Evolutionary conservation across 1,140 invertebrate genomes (phyloP).

Genomic region (Anoplolepis gracilipes): DNA sequence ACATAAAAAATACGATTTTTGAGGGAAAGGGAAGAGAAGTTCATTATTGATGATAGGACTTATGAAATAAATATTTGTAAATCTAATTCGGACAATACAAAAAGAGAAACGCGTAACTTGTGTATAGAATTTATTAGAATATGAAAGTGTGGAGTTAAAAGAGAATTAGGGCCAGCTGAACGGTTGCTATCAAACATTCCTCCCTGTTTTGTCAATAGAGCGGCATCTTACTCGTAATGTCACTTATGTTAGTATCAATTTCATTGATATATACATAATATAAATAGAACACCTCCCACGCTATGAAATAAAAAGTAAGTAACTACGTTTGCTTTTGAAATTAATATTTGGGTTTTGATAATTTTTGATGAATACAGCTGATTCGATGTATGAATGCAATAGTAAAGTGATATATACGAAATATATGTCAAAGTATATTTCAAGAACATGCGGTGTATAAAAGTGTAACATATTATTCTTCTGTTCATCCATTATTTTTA

Average conservation of each 20-base stretch:
- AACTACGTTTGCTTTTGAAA: not conserved
- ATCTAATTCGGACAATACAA: not conserved
- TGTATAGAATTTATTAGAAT: too few relatives aligned
- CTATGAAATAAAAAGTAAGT: not conserved
- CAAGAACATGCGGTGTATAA: too few relatives aligned
- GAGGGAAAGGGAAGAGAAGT: not conserved
- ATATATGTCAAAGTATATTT: not conserved
- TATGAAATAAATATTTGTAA: not conserved
- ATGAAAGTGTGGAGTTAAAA: not conserved
- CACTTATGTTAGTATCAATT: not conserved
- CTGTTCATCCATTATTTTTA: not conserved
- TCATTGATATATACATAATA: not conserved
- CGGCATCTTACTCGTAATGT: constrained; percentile 8
- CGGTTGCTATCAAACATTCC: constrained; percentile 36
- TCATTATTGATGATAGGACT: not conserved
- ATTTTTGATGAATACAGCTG: not conserved
- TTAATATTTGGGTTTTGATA: not conserved
- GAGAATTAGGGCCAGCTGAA: not conserved
- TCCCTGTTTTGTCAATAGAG: constrained; percentile 53
- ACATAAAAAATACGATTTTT: not conserved
- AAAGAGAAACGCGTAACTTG: not conserved
- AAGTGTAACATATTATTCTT: not conserved
- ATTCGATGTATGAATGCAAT: not conserved
- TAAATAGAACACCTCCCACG: not conserved
- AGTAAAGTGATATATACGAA: not conserved